Base-by-base conservation (phyloP, 2,888 invertebrate genomes). In the Apoderus coryli region DNA sequence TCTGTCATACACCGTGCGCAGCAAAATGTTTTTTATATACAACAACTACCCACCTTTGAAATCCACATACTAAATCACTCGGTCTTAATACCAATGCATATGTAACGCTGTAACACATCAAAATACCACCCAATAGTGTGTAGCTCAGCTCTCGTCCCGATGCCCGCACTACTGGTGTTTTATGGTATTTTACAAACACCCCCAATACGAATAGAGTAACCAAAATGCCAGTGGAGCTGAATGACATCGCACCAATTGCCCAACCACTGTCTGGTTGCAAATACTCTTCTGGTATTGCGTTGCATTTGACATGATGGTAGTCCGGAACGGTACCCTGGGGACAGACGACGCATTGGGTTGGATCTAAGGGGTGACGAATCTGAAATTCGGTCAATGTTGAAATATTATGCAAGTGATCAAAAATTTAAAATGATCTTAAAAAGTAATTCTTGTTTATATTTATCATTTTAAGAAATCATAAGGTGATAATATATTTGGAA, bases 121-220 rank as follows among this genome's bases (percentile, higher is more conserved):
- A 68, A 44, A 88, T 82, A 3, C 90, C 90, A 22, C 76, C 76
- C 39, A 96, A 69, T 23, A 96, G 75, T 22, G 95, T 84, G 58
- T 90, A 93, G 38, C 82, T 84, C 33, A 88, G 62, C 59, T 88
- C 86, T 25, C 85, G 65, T 19, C 93, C 93, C 10, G 90, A 88
- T 19, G 95, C 92, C 42, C 93, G 75, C n/a, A 98, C 96, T 28
- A 96, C 86, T 0, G 96, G 93, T 0, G 96, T 96, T 43, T 86
- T 78, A 58, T 92, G 85, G 63, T 72, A 65, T 24, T 64, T 59
- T 28, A 74, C 53, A 52, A 76, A 76, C 10, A 74, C 65, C 10
- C 65, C 59, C 24, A 53, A 47, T 16, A 65, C 67, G 59, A 60
- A 70, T 57, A 74, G 57, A 22, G 78, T 90, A 36, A 86, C 67